These are phyloP conservation scores for Meteorus sp. DNA, from an alignment of 1,140 invertebrate species.

Conservation along the genomic window DNA sequence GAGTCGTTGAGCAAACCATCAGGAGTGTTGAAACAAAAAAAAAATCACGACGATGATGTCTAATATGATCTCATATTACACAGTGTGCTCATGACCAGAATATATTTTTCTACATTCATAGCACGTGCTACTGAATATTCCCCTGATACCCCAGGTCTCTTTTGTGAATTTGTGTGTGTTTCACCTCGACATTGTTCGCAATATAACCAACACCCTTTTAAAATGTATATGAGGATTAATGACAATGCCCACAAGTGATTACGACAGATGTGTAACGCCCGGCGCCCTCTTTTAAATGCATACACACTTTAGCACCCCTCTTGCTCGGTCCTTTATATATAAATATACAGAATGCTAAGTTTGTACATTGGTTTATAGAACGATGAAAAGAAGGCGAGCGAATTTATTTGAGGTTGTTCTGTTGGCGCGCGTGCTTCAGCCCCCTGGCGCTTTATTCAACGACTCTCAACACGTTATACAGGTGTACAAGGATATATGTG, in stretches of 20 bases:
- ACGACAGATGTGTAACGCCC: slow-evolving; percentile 16
- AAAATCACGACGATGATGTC: not conserved
- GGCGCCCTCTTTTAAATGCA: not conserved
- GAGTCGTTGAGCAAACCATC: not conserved
- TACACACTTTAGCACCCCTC: slow-evolving; percentile 8
- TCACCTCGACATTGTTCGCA: slow-evolving; percentile 7
- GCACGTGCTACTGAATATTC: slow-evolving; percentile 7
- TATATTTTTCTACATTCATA: not conserved
- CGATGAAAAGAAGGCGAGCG: too few relatives aligned
- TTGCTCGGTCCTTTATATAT: too few relatives aligned
- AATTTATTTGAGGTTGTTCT: too few relatives aligned
- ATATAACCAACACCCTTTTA: not conserved
- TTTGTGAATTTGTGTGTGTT: too few relatives aligned
- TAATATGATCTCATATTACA: slow-evolving; percentile 23
- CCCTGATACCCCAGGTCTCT: not conserved
- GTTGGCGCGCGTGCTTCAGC: not conserved
- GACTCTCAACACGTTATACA: not conserved
- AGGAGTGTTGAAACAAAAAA: slow-evolving; percentile 4
- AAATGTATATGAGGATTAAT: too few relatives aligned
- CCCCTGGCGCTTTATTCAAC: not conserved
- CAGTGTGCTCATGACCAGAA: not conserved
- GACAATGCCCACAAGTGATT: slow-evolving; percentile 9
- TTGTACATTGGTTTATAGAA: not conserved
- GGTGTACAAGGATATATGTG: too few relatives aligned
- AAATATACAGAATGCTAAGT: not conserved